Evolutionary conservation across 1,140 invertebrate genomes (phyloP).

Genomic region (Drosophila sturtevanti): DNA sequence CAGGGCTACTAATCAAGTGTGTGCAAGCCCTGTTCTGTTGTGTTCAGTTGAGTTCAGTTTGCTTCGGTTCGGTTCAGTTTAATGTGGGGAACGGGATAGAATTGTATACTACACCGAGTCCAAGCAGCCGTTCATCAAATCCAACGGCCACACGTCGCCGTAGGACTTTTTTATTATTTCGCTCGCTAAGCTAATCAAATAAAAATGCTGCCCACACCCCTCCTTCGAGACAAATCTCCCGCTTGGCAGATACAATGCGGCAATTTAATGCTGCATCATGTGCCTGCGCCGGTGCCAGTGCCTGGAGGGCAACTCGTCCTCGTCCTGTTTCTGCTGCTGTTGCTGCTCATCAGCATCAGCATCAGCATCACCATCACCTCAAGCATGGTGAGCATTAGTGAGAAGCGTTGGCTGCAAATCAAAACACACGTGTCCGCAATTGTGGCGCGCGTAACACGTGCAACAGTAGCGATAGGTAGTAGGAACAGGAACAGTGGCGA

Average conservation of each 20-base stretch:
- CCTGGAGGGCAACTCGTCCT: constrained; percentile 53
- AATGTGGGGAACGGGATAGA: constrained; percentile 5
- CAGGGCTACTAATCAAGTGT: constrained; percentile 67
- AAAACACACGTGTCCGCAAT: constrained; percentile 82
- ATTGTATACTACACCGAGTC: neutral
- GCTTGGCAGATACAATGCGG: constrained; percentile 77
- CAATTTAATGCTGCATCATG: constrained; percentile 83
- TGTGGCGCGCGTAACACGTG: constrained; percentile 80
- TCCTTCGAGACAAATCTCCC: constrained; percentile 44
- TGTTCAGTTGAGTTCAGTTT: neutral
- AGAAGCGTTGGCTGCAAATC: constrained; percentile 79
- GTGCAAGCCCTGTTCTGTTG: constrained; percentile 12
- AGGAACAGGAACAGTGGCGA: constrained; percentile 2
- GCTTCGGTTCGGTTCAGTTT: neutral
- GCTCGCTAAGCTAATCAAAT: constrained; percentile 79
- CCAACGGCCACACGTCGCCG: constrained; percentile 74
- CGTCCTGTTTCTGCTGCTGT: neutral
- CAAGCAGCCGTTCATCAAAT: constrained; percentile 74
- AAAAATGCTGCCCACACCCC: constrained; percentile 61
- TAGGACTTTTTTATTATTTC: constrained; percentile 53
- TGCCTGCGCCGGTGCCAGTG: constrained; percentile 22
- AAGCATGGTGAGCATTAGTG: constrained; percentile 55
- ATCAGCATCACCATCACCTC: constrained; percentile 21
- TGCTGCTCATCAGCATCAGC: neutral
- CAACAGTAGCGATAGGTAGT: constrained; percentile 47